Base-by-base conservation (phyloP, 1,140 invertebrate species). In the Tetramorium parvispinum region DNA sequence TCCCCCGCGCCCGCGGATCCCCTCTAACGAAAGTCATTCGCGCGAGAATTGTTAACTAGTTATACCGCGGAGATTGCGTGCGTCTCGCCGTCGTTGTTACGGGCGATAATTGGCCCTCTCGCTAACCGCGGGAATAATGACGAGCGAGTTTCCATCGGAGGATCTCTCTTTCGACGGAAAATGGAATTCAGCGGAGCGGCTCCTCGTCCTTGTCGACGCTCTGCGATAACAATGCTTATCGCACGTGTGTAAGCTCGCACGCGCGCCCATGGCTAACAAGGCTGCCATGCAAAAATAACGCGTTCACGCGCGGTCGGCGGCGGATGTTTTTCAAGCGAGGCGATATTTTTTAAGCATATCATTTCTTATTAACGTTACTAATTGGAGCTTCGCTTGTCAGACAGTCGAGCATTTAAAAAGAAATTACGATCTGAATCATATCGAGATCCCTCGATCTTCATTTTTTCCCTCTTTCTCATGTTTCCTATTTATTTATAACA, bases 331-430 rank as follows among this genome's bases (percentile, higher is more conserved):
- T 32, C 21, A n/a, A 55, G 16, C 79, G 24, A 24, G 21, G 7
- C 40, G 18, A 83, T 83, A 83, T 75, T 70, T 65, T 82, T 51
- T n/a, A 83, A 57, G 79, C 53, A 18, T 61, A 82, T 73, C 51
- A 13, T 49, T 59, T 59, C 53, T 73, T 59, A 83, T 83, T 83
- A 83, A 53, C 53, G 68, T 46, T 32, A 73, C 40, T 83, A 83
- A 83, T 83, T 75, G 68, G 66, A 24, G 40, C 6, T 18, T 4
- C 2, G 65, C 32, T 37, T 2, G 21, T 16, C 11, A 21, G 4
- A 13, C 5, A 75, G 53, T 21, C 11, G 49, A 13, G 40, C 40
- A 13, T 37, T 49, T 32, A 1, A 51, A 16, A 32, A 10, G 11
- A 57, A 57, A 16, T 51, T 66, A 37, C 2, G 24, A 51, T 18